Conservation (phyloP, 2,113 vertebrate genomes). For the Pteruthius melanotis region DNA sequence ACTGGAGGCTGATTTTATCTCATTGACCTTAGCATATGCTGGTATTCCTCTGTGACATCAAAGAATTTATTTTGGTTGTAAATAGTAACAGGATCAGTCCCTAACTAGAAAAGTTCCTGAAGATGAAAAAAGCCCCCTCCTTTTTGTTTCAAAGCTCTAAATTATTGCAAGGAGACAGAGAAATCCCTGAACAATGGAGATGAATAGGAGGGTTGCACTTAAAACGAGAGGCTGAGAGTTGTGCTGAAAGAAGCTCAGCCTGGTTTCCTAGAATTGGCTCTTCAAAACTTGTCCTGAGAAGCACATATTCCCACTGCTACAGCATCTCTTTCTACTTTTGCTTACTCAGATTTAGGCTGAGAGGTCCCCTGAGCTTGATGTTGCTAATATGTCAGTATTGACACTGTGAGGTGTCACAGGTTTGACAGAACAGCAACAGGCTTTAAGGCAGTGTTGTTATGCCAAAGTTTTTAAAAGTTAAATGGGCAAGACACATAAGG, state of each 20-base stretch:
- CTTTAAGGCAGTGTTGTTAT: neutral
- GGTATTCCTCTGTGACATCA: neutral
- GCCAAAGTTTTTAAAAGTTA: neutral
- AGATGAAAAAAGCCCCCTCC: neutral
- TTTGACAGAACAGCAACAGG: neutral
- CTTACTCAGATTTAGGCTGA: neutral
- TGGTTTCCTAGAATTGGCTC: neutral
- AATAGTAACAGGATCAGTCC: neutral
- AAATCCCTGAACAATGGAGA: neutral
- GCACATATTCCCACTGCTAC: neutral
- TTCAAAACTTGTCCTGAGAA: neutral
- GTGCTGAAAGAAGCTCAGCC: neutral
- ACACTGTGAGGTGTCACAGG: rapidly evolving
- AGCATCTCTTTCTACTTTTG: neutral
- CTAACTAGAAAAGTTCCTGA: neutral
- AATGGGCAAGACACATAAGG: neutral
- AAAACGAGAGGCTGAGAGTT: neutral
- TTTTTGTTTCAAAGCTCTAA: neutral
- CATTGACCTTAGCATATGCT: neutral
- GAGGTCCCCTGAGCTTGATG: neutral
- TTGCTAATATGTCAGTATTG: neutral
- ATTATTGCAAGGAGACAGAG: neutral
- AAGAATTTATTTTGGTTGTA: neutral
- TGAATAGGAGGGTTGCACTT: neutral
- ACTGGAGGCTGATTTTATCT: neutral